Conservation (phyloP, 2,888 invertebrate species). For the Parasteatoda lunata region DNA sequence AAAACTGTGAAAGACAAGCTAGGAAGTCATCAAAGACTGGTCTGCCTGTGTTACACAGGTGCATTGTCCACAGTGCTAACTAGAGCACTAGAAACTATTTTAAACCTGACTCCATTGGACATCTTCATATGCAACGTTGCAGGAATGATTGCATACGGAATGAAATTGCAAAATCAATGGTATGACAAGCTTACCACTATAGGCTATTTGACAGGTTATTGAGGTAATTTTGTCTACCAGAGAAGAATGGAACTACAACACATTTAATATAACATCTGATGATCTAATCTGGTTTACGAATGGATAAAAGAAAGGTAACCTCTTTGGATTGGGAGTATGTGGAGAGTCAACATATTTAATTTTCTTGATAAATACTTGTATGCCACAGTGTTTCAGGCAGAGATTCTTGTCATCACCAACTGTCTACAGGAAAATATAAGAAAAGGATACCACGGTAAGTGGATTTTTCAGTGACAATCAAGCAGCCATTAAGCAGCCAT, state of each 20-base stretch:
- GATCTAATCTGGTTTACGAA: constrained; percentile 3
- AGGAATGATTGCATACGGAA: background rate
- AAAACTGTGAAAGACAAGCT: background rate
- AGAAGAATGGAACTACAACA: constrained; percentile 3
- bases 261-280: background rate
- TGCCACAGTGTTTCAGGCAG: background rate
- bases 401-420: background rate
- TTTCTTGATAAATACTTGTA: background rate
- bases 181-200: constrained; percentile 2
- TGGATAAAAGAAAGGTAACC: constrained; percentile 5
- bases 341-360: background rate
- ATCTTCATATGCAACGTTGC: background rate
- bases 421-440: constrained; percentile 1
- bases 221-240: background rate
- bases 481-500: background rate
- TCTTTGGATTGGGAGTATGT: background rate
- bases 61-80: background rate
- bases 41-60: background rate
- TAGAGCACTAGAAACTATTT: background rate
- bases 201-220: background rate
- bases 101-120: background rate
- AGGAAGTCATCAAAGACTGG: background rate
- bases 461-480: constrained; percentile 1
- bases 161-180: background rate
- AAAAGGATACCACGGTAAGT: constrained; percentile 1